These are phyloP conservation scores for Lepilemur ruficaudatus DNA, from an alignment of 2,797 vertebrate species.

Conservation along the genomic window DNA sequence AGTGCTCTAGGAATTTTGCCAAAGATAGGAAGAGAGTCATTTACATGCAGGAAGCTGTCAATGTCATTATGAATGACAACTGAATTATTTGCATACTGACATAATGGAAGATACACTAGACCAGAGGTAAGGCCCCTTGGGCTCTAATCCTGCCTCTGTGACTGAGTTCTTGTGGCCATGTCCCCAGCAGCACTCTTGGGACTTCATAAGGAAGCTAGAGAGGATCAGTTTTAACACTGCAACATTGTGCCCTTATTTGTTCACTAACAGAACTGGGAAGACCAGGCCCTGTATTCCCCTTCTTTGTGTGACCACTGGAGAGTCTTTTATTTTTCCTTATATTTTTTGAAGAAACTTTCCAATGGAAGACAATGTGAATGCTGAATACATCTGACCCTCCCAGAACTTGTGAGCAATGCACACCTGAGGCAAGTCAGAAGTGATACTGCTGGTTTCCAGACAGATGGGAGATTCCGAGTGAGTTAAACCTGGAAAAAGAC, in stretches of 20 bases:
- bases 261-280: neutral
- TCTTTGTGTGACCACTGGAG: neutral
- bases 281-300: neutral
- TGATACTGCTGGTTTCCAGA: slow-evolving; percentile 9
- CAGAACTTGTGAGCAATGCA: neutral
- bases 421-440: slow-evolving; percentile 54
- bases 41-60: neutral
- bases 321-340: neutral
- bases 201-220: neutral
- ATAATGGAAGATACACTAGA: neutral
- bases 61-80: neutral
- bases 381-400: neutral
- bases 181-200: neutral
- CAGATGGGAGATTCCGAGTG: neutral
- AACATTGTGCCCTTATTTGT: neutral
- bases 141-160: neutral
- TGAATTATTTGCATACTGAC: neutral
- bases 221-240: neutral
- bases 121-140: neutral
- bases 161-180: neutral
- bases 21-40: neutral
- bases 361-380: neutral
- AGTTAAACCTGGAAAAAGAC: neutral
- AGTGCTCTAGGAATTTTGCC: neutral
- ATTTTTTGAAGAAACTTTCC: neutral